These are phyloP conservation scores for Salvator merianae DNA, from an alignment of 2,113 vertebrate genomes.

Conservation along the genomic window DNA sequence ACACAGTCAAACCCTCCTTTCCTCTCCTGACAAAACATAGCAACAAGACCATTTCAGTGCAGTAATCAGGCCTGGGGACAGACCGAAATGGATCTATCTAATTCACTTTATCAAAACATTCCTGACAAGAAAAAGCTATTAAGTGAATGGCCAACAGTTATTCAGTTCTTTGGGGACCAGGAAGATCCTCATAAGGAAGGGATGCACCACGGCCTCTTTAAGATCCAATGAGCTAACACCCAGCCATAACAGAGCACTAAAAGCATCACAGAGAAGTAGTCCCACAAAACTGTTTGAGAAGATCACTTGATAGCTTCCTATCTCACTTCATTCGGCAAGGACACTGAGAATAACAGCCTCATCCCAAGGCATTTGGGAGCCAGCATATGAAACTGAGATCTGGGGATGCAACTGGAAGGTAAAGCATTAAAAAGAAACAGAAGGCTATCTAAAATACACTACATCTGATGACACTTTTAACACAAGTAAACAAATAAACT, in stretches of 20 bases:
- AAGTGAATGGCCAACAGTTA: no score
- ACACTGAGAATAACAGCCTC: neutral
- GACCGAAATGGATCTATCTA: no score
- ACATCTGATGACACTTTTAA: neutral
- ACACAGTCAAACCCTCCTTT: no score
- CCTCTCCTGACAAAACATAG: no score
- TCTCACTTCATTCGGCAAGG: neutral
- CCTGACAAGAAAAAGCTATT: no score
- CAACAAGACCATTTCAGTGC: no score
- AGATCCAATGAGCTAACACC: no score
- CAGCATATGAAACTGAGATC: neutral
- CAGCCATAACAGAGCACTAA: neutral
- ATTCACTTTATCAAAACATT: no score
- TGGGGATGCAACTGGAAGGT: fast-evolving
- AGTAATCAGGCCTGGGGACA: no score
- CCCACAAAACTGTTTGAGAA: neutral
- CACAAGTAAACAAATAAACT: neutral
- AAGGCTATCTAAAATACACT: slow-evolving; percentile 8
- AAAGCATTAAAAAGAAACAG: slow-evolving; percentile 17
- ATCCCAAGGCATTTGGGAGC: neutral
- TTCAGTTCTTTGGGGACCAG: no score
- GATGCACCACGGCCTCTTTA: no score
- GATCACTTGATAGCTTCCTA: neutral
- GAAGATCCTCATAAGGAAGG: no score
- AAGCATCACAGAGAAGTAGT: neutral